Conservation (phyloP, 2,888 invertebrate species). For the Frankliniella intonsa region DNA sequence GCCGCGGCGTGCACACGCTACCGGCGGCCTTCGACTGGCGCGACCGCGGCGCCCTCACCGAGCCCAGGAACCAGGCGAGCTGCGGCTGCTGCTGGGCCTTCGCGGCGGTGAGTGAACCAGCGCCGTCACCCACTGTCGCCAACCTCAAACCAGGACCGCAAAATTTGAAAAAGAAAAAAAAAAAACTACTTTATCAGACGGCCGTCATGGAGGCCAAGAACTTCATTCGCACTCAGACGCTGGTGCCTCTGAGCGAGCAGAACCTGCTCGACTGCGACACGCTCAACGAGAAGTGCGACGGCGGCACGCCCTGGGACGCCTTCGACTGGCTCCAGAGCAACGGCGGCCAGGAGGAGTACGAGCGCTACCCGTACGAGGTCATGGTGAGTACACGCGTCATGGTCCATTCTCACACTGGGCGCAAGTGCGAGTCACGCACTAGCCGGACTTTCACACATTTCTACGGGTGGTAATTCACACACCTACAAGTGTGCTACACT, state of each 20-base stretch:
- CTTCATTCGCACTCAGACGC: background rate
- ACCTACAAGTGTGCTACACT: no score
- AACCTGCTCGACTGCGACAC: constrained; percentile 12
- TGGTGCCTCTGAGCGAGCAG: constrained; percentile 14
- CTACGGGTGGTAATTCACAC: no score
- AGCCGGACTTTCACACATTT: no score
- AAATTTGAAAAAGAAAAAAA: no score
- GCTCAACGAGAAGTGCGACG: constrained; percentile 15
- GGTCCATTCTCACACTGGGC: no score
- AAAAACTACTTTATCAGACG: background rate
- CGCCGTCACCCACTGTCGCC: background rate
- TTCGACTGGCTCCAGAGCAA: constrained; percentile 10
- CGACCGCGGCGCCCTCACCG: background rate
- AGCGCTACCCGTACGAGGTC: background rate
- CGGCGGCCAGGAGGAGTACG: constrained; percentile 8
- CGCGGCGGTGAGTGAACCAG: background rate
- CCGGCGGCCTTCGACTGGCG: background rate
- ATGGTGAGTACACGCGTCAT: background rate
- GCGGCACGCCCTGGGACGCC: constrained; percentile 16
- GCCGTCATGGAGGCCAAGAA: background rate
- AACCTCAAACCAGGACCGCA: no score
- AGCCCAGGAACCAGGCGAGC: constrained; percentile 10
- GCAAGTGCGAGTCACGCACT: background rate
- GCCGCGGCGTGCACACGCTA: background rate
- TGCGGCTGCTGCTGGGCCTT: constrained; percentile 21